Evolutionary conservation across 2,888 invertebrate genomes (phyloP).

Genomic region (Pogonocherus hispidulus): DNA sequence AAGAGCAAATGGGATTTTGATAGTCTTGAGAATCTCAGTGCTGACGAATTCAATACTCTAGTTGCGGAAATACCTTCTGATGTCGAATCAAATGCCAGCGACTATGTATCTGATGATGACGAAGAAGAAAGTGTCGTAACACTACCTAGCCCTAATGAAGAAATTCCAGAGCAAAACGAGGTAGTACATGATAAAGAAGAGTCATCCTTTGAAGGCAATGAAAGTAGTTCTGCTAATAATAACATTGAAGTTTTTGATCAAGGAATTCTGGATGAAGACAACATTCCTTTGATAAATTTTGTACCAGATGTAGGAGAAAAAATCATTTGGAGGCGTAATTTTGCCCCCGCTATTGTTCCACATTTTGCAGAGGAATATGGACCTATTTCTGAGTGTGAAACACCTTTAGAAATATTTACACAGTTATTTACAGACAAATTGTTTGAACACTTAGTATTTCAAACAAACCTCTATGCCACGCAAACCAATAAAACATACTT

Average conservation of each 20-base stretch:
- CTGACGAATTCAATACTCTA: not conserved
- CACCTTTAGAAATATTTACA: not conserved
- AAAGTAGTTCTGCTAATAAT: not conserved
- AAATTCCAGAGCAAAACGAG: not conserved
- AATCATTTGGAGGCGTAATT: constrained; percentile 1
- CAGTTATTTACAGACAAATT: constrained; percentile 12
- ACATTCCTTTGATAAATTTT: not conserved
- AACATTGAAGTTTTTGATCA: not conserved
- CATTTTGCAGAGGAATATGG: not conserved
- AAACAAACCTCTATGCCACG: constrained; percentile 17
- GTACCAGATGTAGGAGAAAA: not conserved
- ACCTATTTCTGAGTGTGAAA: not conserved
- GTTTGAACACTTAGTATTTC: constrained; percentile 19
- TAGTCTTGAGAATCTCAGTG: not conserved
- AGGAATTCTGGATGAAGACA: not conserved
- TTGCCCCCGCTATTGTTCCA: not conserved
- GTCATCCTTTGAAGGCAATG: not conserved
- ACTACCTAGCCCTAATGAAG: not conserved
- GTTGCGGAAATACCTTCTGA: not conserved
- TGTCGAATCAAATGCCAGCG: not conserved
- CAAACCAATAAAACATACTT: too few species aligned
- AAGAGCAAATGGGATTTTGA: not conserved
- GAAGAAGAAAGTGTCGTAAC: not conserved
- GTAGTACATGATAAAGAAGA: not conserved
- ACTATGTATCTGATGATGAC: not conserved